These are phyloP conservation scores for Columba guinea DNA, from an alignment of 2,797 vertebrate genomes.

Conservation along the genomic window DNA sequence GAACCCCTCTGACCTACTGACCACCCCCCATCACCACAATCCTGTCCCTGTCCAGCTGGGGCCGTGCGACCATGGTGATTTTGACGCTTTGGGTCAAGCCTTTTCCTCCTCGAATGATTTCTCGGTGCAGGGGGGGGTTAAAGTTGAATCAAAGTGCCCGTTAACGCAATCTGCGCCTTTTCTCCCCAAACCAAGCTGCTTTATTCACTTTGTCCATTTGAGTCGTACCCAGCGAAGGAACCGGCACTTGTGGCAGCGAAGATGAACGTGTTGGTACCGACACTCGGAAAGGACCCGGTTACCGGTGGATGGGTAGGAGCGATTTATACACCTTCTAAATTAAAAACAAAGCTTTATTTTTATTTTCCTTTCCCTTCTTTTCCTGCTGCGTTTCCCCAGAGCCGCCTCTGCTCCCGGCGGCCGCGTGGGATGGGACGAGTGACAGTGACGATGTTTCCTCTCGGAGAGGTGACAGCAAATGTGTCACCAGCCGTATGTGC, in stretches of 20 bases:
- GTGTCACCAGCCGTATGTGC: constrained; percentile 11
- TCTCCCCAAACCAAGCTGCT: neutral
- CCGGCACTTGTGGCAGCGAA: neutral
- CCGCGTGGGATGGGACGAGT: neutral
- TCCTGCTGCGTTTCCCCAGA: constrained; percentile 7
- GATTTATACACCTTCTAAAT: constrained; percentile 59
- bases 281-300: constrained; percentile 21
- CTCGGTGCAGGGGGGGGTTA: accelerated
- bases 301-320: constrained; percentile 39
- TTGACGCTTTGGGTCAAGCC: neutral
- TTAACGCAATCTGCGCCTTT: neutral
- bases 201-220: neutral
- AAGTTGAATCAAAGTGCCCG: neutral
- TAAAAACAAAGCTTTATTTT: constrained; percentile 65
- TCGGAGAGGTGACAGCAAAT: constrained; percentile 10
- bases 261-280: no score
- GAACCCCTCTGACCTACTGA: no score
- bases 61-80: no score
- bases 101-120: neutral
- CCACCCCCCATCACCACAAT: neutral
- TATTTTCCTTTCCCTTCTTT: constrained; percentile 17
- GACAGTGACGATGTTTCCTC: constrained; percentile 9
- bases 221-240: neutral
- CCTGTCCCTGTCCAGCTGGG: neutral
- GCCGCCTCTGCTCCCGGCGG: neutral